Base-by-base conservation (phyloP, 2,797 vertebrate genomes). In the Phoebastria nigripes region DNA sequence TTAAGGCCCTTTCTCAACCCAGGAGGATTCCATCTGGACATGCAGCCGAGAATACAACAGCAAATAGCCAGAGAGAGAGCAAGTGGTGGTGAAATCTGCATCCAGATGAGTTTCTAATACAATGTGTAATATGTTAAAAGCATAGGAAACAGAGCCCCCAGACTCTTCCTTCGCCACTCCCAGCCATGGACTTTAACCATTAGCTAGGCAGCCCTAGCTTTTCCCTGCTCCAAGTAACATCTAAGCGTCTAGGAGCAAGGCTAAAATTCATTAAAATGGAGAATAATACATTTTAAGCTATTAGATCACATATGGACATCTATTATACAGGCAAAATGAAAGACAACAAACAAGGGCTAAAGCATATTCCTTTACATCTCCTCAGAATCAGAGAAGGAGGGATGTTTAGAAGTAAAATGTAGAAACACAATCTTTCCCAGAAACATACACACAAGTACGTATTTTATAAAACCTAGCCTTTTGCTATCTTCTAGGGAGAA, bases 391-490 rank as follows among this genome's bases (percentile, higher is more conserved):
- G 51, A 73, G 25, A 61, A 81, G 44, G 35, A 15, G 6, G 26
- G 33, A 24, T 4, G 6, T 56, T 54, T 74, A 65, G 63, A 80
- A 59, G 31, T 70, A 42, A 90, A 79, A 51, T 29, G 8, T 11
- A 74, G 52, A 90, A 81, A 74, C 4, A 37, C 1, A 25, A 6
- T 49, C 7, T 78, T 77, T 59, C 46, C 52, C 44, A 69, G 41
- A 72, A 46, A 63, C 18, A 55, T 13, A 47, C 13, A 52, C 28
- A 67, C 8, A 79, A 82, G 61, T 21, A n/a, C 0, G 0, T 69
- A 59, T 83, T 89, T 58, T 20, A 46, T 33, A 56, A 52, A 78
- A 91, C n/a, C 24, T 25, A 65, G 10, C 15, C 5, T 65, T 69
- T 67, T 87, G 4, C 5, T 66, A 0, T 18, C 18, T 84, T 84